phyloP scores from a whole-genome alignment of 2,797 vertebrate species.

The Karalla daura region DNA sequence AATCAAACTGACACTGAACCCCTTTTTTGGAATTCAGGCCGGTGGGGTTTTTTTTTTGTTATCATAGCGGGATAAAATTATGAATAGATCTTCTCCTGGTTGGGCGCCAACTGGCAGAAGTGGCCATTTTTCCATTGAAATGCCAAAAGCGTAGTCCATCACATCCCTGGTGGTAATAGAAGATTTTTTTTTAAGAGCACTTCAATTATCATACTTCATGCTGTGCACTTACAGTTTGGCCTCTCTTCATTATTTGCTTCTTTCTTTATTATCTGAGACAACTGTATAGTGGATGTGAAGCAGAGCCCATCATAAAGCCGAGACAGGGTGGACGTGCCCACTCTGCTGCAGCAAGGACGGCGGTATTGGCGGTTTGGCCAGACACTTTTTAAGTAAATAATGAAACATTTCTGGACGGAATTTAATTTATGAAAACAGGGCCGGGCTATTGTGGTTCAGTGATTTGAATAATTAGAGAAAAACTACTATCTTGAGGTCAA shows the following conservation, averaged over 20 bases:
- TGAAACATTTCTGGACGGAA: constrained; percentile 1
- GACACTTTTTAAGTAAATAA: background rate
- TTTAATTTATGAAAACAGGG: too few relatives aligned
- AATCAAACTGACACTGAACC: constrained; percentile 50
- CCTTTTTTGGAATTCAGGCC: constrained; percentile 28
- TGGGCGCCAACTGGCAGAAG: constrained; percentile 54
- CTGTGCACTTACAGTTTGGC: constrained; percentile 27
- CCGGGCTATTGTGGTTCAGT: too few relatives aligned
- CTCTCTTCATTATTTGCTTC: constrained; percentile 29
- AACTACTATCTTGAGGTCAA: too few relatives aligned
- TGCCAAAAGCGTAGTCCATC: constrained; percentile 44
- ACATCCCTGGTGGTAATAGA: constrained; percentile 40
- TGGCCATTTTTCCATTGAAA: constrained; percentile 28
- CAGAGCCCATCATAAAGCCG: constrained; percentile 1
- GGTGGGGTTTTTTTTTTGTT: constrained; percentile 28
- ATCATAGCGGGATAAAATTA: constrained; percentile 29
- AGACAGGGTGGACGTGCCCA: background rate
- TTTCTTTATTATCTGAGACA: constrained; percentile 20
- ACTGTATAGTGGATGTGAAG: constrained; percentile 8
- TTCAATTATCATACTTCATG: constrained; percentile 38
- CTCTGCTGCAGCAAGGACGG: background rate
- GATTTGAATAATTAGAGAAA: too few relatives aligned
- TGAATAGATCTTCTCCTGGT: constrained; percentile 43
- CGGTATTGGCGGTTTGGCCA: too few relatives aligned
- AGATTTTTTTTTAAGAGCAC: constrained; percentile 31